Conservation (phyloP, 2,113 vertebrate species). For the Chascanopsetta lugubris region DNA sequence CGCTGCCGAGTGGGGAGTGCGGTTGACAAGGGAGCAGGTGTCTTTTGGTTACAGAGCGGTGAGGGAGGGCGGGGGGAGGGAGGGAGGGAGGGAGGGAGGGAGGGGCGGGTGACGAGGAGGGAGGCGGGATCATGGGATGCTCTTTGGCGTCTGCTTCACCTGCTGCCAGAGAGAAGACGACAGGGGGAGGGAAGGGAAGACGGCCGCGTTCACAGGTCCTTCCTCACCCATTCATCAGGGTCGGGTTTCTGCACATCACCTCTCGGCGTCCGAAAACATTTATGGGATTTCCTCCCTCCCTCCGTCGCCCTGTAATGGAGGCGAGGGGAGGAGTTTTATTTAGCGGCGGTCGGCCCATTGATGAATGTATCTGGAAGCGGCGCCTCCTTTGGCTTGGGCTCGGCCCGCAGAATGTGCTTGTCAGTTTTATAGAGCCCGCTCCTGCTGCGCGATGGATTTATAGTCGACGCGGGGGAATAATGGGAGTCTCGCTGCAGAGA, state of each 20-base stretch:
- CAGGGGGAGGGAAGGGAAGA: slow-evolving; percentile 3
- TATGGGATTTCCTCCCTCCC: not conserved
- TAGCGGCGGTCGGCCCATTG: not conserved
- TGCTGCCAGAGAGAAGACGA: no score
- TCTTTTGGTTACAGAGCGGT: slow-evolving; percentile 58
- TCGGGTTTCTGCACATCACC: not conserved
- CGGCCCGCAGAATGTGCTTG: not conserved
- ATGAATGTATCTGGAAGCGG: not conserved
- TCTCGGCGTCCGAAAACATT: not conserved
- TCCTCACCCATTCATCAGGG: not conserved
- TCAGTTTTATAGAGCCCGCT: not conserved
- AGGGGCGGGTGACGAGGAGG: not conserved
- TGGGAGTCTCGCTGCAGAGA: not conserved
- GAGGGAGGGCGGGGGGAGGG: slow-evolving; percentile 11
- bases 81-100: not conserved
- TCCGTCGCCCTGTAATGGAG: not conserved
- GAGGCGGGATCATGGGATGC: slow-evolving; percentile 20
- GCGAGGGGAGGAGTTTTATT: not conserved
- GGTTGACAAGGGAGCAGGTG: slow-evolving; percentile 72
- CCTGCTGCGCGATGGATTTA: slow-evolving; percentile 9
- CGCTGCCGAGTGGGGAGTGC: slow-evolving; percentile 56
- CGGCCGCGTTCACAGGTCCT: slow-evolving; percentile 18
- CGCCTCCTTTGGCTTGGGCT: not conserved
- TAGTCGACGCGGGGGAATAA: not conserved
- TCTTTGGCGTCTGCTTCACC: slow-evolving; percentile 72